A percentile compares a stretch with the other conserved stretches of the same genome.
Conservation (phyloP, 1,140 invertebrate genomes). For the Matsumurasca onukii region DNA sequence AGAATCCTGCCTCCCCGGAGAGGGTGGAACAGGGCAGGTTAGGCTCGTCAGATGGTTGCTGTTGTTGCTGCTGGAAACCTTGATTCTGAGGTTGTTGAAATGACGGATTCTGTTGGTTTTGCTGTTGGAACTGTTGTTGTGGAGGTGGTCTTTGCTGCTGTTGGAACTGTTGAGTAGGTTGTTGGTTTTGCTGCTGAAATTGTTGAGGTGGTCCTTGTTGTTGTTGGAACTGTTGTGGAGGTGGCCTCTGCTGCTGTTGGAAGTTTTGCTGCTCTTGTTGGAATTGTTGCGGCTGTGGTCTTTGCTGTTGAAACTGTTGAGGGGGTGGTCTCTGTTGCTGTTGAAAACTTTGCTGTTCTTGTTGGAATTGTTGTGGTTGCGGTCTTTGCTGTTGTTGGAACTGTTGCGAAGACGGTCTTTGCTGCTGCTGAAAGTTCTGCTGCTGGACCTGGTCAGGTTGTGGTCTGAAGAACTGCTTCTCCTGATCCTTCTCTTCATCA, state of each 20-base stretch:
- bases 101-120: not conserved
- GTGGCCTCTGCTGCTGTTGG: not conserved
- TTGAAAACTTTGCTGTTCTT: not conserved
- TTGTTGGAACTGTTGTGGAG: not conserved
- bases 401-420: not conserved
- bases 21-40: constrained; percentile 37
- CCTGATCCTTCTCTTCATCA: not conserved
- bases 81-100: not conserved
- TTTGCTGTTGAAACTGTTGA: not conserved
- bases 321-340: constrained; percentile 14
- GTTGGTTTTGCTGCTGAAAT: constrained; percentile 9
- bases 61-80: constrained; percentile 4
- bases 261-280: not conserved
- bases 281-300: constrained; percentile 3
- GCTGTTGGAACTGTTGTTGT: not conserved
- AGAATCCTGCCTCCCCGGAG: constrained; percentile 45
- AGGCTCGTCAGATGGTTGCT: constrained; percentile 1
- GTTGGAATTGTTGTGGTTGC: constrained; percentile 4
- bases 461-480: constrained; percentile 4
- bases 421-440: not conserved
- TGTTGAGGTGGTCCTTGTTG: constrained; percentile 3
- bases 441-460: not conserved
- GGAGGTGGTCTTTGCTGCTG: not conserved
- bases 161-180: constrained; percentile 10
- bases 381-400: constrained; percentile 13